Evolutionary conservation across 1,140 invertebrate species (phyloP).

Genomic region (Plutomurus gul): DNA sequence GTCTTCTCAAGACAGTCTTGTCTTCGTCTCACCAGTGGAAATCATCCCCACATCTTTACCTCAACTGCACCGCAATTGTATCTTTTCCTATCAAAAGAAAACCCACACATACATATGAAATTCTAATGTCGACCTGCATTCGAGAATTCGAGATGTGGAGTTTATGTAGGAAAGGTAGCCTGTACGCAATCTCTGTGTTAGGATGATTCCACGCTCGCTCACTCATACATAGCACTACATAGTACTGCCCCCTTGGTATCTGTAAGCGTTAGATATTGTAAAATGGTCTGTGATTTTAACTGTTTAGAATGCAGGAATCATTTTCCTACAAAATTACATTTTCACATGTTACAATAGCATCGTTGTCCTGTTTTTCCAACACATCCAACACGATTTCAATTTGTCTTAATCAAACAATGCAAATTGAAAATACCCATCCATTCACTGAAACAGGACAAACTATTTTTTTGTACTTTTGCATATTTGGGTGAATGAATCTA

Average conservation of each 20-base stretch:
- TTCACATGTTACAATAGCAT: too few species aligned
- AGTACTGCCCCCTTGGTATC: too few species aligned
- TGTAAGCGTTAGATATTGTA: too few species aligned
- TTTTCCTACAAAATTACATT: not conserved
- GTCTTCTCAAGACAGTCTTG: constrained; percentile 10
- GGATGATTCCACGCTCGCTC: too few species aligned
- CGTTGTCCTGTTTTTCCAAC: not conserved
- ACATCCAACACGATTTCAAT: not conserved
- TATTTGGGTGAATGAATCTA: not conserved
- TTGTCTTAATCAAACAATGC: not conserved
- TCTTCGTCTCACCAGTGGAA: constrained; percentile 16
- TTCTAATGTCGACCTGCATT: not conserved
- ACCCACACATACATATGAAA: constrained; percentile 9
- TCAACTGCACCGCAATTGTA: not conserved
- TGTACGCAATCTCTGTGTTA: too few species aligned
- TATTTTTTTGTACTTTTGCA: not conserved
- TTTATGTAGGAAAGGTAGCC: too few species aligned
- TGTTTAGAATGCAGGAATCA: too few species aligned
- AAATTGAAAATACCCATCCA: not conserved
- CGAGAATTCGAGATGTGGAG: too few species aligned
- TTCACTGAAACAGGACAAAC: not conserved
- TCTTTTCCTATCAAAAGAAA: constrained; percentile 7
- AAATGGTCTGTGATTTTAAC: too few species aligned
- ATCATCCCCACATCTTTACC: not conserved
- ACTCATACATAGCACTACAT: too few species aligned